Conservation (phyloP, 2,797 vertebrate species). For the Sardinella longiceps region DNA sequence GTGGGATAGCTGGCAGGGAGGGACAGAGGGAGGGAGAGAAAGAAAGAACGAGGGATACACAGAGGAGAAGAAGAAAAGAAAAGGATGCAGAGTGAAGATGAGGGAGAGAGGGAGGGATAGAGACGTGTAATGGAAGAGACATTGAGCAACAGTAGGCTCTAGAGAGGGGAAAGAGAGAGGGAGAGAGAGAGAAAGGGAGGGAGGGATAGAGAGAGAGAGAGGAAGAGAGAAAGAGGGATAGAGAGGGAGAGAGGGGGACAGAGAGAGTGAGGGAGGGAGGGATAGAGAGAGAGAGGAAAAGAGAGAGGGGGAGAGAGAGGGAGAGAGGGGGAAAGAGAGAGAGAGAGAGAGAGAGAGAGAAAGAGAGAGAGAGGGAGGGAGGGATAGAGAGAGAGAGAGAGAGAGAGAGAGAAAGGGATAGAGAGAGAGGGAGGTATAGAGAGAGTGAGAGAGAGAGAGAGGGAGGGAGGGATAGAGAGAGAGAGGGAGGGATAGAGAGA, state of each 20-base stretch:
- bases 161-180: conserved; percentile 13
- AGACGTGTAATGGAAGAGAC: conserved; percentile 62
- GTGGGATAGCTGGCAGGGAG: conserved; percentile 24
- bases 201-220: conserved; percentile 70
- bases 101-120: conserved; percentile 5
- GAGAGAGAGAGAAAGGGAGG: conserved; percentile 59
- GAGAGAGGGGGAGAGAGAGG: conserved; percentile 25
- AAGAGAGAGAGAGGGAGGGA: conserved; percentile 37
- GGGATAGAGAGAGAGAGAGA: neutral
- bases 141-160: conserved; percentile 71
- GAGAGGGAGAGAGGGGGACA: neutral
- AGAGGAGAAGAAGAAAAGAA: conserved; percentile 18
- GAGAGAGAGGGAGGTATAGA: too few species aligned
- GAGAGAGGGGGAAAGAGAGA: conserved; percentile 28
- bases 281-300: neutral
- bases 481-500: conserved; percentile 49
- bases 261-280: neutral
- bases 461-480: conserved; percentile 17
- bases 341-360: conserved; percentile 42
- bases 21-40: conserved; percentile 39
- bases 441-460: conserved; percentile 63
- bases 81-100: conserved; percentile 1
- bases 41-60: neutral
- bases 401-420: neutral
- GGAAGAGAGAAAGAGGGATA: conserved; percentile 1